Evolutionary conservation across 2,888 invertebrate species (phyloP), one percentile per base, ranked within the genome.

Genomic region (Drosophila melanosoma): DNA sequence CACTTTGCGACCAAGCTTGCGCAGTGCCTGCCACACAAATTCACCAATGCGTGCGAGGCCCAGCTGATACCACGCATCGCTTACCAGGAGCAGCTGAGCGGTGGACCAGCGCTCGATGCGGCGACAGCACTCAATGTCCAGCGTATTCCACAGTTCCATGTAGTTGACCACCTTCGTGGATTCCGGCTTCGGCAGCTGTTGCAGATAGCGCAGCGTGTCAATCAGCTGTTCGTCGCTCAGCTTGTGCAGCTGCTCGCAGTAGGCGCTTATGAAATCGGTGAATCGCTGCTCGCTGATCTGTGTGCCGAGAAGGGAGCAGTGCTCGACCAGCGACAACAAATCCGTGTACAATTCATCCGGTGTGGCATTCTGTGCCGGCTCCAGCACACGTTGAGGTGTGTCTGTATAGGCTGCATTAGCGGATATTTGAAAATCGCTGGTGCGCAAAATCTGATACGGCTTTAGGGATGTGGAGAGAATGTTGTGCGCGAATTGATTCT

Each of bases 11-110:
- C 94, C 93, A 8, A 95, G 79, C 89, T 94, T 95, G 54, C 94
- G 94, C 15, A 96, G 79, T 32, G 94, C 93, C 72, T 93, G 93
- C 79, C 90, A 93, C 29, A 94, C 93, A 91, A 94, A 97, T 70
- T 95, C 94, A 76, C 95, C 94, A 17, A 93, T 90, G 87, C 93
- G 94, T 3, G 93, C 93, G 59, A 95, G 92, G 90, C 94, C 94
- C 57, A 96, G 83, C 81, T 94, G 93, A 89, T 95, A 96, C 94
- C 96, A 96, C 42, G 95, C 93, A 84, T 96, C 95, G 57, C 94
- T 93, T 74, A 95, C 94, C 61, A 93, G 89, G n/a, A 97, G 92
- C 69, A 94, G 84, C 81, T 95, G 93, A 57, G 95, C 93, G 17
- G 91, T 85, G 23, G 94, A 90, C 95, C 95, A 96, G 0, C 90